These are phyloP conservation scores for Coecobrya sp. DNA, from an alignment of 2,888 invertebrate species.

Conservation along the genomic window DNA sequence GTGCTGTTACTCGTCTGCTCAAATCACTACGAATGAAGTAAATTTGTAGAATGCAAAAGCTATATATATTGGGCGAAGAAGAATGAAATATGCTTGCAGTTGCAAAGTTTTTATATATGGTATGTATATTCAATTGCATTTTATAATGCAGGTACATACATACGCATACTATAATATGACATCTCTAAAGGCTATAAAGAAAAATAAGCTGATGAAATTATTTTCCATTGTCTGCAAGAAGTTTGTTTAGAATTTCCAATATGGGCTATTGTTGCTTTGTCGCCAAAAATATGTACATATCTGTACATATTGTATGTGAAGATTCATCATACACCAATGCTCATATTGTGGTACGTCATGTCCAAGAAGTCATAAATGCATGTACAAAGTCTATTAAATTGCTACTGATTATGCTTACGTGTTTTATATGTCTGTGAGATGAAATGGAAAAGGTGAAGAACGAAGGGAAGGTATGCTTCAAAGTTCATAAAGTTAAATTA, in stretches of 20 bases:
- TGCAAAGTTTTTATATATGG: background rate
- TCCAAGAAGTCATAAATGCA: background rate
- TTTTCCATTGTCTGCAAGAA: conserved; percentile 28
- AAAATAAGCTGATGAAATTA: conserved; percentile 18
- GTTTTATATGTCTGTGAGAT: too few relatives aligned
- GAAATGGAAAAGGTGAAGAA: too few relatives aligned
- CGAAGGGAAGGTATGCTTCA: too few relatives aligned
- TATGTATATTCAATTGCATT: background rate
- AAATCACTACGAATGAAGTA: conserved; percentile 17
- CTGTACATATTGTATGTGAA: background rate
- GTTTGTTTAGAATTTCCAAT: background rate
- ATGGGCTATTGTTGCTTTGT: background rate
- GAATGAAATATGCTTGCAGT: background rate
- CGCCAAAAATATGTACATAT: background rate
- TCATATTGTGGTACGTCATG: background rate
- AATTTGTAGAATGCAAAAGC: background rate
- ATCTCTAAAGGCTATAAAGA: background rate
- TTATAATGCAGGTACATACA: background rate
- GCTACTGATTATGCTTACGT: too few relatives aligned
- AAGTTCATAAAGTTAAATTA: too few relatives aligned
- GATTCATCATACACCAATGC: too few relatives aligned
- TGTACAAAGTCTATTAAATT: background rate
- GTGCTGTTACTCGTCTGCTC: conserved; percentile 5
- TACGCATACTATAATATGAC: background rate
- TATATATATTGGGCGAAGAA: conserved; percentile 10